Base-by-base conservation (phyloP, 1,140 invertebrate species). In the Drosophila persimilis region DNA sequence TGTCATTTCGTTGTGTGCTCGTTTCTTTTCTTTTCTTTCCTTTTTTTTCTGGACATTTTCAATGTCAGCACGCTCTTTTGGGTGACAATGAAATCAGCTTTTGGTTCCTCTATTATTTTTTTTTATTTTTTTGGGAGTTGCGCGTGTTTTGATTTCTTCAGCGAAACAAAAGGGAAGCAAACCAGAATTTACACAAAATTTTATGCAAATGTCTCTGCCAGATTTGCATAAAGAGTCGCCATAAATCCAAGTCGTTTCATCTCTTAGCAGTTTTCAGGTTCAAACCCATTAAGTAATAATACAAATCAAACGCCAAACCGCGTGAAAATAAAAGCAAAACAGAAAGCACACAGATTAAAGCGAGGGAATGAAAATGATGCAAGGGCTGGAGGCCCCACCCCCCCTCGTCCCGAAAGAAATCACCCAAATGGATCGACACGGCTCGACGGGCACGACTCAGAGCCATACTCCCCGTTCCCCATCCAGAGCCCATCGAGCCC, bases 281-380 rank as follows among this genome's bases (percentile, higher is more conserved):
- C 81, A 85, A 85, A 86, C 81, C 81, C 81, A 85, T 85, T 85
- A 85, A 85, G 81, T 85, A 81, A 85, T 81, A 85, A 86, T 80
- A 85, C 81, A 85, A 81, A 85, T 85, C 81, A 85, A 85, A 85
- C 45, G 51, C 55, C 56, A 39, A 58, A 54, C 35, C 35, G 35
- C 35, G 35, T 39, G 35, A 59, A 69, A 71, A 65, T 47, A 62
- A 59, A 59, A 41, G 17, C 31, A 51, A 24, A 73, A 35, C 55
- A 6, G 31, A 47, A 57, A 69, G 70, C 20, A 64, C 29, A 31
- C 3, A 39, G 35, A 13, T 39, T 13, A 1, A 39, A 39, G 35
- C 4, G 35, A 39, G 35, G 55, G 24, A 57, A 41, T 47, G 26
- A 51, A 77, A 84, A 66, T 85, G 85, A 85, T 85, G 80, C 81